These are phyloP conservation scores for Eupithecia vulgata DNA, from an alignment of 2,888 invertebrate genomes.

Conservation along the genomic window DNA sequence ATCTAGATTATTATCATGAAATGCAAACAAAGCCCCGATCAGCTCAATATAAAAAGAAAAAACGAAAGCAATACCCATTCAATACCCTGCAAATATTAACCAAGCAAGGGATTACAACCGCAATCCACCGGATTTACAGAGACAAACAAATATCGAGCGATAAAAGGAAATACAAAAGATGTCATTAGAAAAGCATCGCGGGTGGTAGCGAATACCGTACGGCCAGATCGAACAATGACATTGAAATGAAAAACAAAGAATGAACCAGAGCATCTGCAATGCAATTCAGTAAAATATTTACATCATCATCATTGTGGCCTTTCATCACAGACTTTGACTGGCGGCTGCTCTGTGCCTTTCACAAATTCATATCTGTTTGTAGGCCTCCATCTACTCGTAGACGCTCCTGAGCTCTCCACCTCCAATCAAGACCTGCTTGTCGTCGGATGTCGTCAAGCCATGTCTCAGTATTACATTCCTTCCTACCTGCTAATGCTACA, in stretches of 20 bases:
- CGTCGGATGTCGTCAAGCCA: too few species aligned
- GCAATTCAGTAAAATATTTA: not conserved
- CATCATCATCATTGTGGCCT: not conserved
- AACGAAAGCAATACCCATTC: not conserved
- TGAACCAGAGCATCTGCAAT: not conserved
- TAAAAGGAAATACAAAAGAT: slow-evolving; percentile 69
- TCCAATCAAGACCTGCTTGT: not conserved
- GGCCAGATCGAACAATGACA: not conserved
- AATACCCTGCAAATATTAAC: slow-evolving; percentile 54
- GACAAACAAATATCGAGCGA: slow-evolving; percentile 50
- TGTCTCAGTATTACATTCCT: too few species aligned
- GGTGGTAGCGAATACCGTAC: slow-evolving; percentile 58
- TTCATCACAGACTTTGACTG: too few species aligned
- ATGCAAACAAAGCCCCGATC: not conserved
- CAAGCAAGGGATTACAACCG: slow-evolving; percentile 64
- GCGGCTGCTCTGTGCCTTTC: too few species aligned
- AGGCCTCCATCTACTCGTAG: not conserved
- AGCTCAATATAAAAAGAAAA: not conserved
- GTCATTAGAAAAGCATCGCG: slow-evolving; percentile 61
- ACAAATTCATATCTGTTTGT: too few species aligned
- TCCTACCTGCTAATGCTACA: too few species aligned
- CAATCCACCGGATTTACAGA: slow-evolving; percentile 50
- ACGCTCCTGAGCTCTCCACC: not conserved
- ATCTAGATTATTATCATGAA: not conserved
- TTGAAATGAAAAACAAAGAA: slow-evolving; percentile 10